Base-by-base conservation (phyloP, 2,888 invertebrate genomes). In the Paralinhomoeus sp. region DNA sequence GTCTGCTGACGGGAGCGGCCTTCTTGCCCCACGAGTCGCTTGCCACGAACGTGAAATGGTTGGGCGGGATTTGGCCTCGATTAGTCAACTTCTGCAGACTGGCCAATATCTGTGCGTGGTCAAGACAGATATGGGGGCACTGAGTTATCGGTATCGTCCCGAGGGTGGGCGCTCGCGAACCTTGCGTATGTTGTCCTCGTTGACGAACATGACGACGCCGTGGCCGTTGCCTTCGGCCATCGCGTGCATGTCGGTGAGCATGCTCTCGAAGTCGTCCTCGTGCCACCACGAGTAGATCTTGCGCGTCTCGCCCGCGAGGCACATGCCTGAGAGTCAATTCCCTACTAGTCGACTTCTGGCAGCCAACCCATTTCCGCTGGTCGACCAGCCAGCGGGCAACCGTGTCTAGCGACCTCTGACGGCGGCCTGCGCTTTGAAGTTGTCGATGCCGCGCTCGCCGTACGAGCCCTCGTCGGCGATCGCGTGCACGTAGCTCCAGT, bases 401-500 rank as follows among this genome's bases (percentile, higher is more conserved):
- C n/a, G n/a, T n/a, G n/a, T n/a, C n/a, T 58, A 47, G 49, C 39
- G 23, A 43, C 24, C 20, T 42, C 35, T 38, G 3, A 2, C n/a
- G 24, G 54, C 55, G 5, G 64, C 62, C 9, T 54, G 50, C n/a
- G 54, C 60, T 43, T 56, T 58, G 47, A 66, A 66, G 5, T 58
- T 60, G 24, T 60, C 60, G 5, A 66, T 69, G 54, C 74, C 75
- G 64, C 73, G 73, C 60, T 76, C 75, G 2, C 78, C 78, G 55
- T 78, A 78, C 54, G 76, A 76, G 17, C 78, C 78, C 53, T 77
- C 76, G 35, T 77, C 77, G 22, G 76, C 76, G 9, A 79, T 72
- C 0, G 77, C 78, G 20, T 76, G 76, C 3, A 78, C 76, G 58
- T 77, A 79, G 52, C 71, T 75, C 78, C 77, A 79, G 35, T 73